Evolutionary conservation across 2,888 invertebrate species (phyloP).

Genomic region (Drosophila meridionalis): DNA sequence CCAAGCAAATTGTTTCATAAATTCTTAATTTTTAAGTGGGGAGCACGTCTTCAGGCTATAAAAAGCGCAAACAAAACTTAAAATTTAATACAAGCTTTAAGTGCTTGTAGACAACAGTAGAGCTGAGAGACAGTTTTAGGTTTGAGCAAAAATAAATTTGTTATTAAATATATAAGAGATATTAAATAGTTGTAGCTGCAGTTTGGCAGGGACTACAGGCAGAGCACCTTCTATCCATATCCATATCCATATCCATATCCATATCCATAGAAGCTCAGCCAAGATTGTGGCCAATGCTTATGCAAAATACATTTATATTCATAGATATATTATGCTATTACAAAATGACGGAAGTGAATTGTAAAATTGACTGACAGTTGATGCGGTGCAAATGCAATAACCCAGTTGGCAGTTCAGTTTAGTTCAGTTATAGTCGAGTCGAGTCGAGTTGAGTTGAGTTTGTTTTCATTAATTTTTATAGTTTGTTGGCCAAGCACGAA

Average conservation of each 20-base stretch:
- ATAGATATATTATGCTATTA: not conserved
- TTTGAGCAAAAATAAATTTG: no score
- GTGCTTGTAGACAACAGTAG: not conserved
- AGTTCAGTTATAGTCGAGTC: constrained; percentile 8
- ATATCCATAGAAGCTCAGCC: not conserved
- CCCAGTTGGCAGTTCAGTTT: not conserved
- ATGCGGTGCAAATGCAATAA: not conserved
- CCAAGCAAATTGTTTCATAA: not conserved
- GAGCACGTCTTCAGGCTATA: not conserved
- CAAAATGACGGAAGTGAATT: constrained; percentile 16
- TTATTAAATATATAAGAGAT: no score
- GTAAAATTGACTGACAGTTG: constrained; percentile 10
- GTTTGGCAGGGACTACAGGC: not conserved
- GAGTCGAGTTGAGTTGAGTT: not conserved
- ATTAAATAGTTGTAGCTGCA: no score
- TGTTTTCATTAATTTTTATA: constrained; percentile 35
- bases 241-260: no score
- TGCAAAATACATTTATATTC: not conserved
- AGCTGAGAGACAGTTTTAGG: no score
- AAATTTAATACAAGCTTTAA: not conserved
- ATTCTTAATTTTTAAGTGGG: not conserved
- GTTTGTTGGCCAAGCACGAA: constrained; percentile 23
- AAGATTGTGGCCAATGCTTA: not conserved
- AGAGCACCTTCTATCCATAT: not conserved
- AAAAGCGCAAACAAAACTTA: not conserved